Base-by-base conservation (phyloP, 2,113 vertebrate species). In the Datnioides undecimradiatus region DNA sequence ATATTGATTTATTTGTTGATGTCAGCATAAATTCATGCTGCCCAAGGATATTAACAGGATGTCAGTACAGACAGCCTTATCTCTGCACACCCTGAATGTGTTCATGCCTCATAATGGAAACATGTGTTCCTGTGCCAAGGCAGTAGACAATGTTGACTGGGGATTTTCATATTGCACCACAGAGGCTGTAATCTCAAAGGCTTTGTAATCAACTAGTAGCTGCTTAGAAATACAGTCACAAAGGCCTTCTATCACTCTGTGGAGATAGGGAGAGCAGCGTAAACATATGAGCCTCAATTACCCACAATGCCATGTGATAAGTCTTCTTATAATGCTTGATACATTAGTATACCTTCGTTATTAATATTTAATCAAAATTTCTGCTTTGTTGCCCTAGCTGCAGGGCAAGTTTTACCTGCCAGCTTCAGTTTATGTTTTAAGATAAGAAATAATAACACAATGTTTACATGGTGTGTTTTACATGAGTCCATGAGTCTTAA, bases 31-130 rank as follows among this genome's bases (percentile, higher is more conserved):
- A 55, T 55, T 60, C 21, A 79, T 36, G 38, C 63, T 46, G 31
- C 38, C 34, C n/a, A 45, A 74, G 69, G 58, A 75, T 67, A 71
- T 79, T 49, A 79, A 67, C 75, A 71, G 33, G 73, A 60, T 63
- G 65, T 62, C 36, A 57, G 51, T 38, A 27, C 21, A 43, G 49
- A 45, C 55, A 25, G 64, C 3, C 48, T 85, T 87, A 80, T 90
- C 77, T 74, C 21, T 48, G 10, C 48, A 57, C 59, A 51, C 19
- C 55, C 11, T 38, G 55, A 64, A 52, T 8, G 36, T 62, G 55
- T 25, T 62, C 17, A 41, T 49, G 13, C 16, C 41, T 77, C 54
- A 64, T 75, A 52, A 68, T 65, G 55, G 54, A 64, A 76, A 58
- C 51, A 43, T 33, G 25, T 76, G 58, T 45, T 55, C 54, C 31